phyloP scores from a whole-genome alignment of 1,140 invertebrate genomes.

The Zeugodacus cucurbitae region DNA sequence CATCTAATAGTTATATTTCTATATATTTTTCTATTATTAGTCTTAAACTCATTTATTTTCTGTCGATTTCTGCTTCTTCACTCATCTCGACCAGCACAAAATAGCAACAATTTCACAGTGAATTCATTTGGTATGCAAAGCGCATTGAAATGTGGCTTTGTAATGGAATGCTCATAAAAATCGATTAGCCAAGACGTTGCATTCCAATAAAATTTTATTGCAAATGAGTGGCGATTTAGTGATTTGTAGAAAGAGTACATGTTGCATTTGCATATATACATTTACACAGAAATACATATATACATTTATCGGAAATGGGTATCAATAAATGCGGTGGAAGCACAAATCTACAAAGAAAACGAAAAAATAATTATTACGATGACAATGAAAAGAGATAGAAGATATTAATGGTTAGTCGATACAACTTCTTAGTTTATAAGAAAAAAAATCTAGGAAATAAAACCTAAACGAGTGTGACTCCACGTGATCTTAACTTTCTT shows the following conservation, averaged over 20 bases:
- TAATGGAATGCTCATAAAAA: neutral
- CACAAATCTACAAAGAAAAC: neutral
- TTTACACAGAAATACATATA: too few relatives aligned
- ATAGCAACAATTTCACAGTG: neutral
- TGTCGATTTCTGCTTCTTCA: too few relatives aligned
- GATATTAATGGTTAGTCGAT: neutral
- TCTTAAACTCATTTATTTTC: too few relatives aligned
- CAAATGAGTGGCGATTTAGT: neutral
- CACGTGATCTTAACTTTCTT: too few relatives aligned
- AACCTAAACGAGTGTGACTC: too few relatives aligned
- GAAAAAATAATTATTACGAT: too few relatives aligned
- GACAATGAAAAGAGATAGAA: neutral
- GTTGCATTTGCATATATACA: neutral
- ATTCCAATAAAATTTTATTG: conserved; percentile 16
- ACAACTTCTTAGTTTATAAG: too few relatives aligned
- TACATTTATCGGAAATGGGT: neutral
- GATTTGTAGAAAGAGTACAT: neutral
- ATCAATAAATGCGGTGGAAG: neutral
- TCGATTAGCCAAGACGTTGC: neutral
- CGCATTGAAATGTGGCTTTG: neutral
- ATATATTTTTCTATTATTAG: too few relatives aligned
- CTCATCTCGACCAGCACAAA: too few relatives aligned
- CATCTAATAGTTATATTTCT: too few relatives aligned
- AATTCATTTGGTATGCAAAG: neutral
- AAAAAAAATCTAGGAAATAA: too few relatives aligned